A percentile compares a stretch with the other conserved stretches of the same genome.
Evolutionary conservation across 2,888 invertebrate genomes (phyloP).

Genomic region (Caenorhabditis sulstoni): DNA sequence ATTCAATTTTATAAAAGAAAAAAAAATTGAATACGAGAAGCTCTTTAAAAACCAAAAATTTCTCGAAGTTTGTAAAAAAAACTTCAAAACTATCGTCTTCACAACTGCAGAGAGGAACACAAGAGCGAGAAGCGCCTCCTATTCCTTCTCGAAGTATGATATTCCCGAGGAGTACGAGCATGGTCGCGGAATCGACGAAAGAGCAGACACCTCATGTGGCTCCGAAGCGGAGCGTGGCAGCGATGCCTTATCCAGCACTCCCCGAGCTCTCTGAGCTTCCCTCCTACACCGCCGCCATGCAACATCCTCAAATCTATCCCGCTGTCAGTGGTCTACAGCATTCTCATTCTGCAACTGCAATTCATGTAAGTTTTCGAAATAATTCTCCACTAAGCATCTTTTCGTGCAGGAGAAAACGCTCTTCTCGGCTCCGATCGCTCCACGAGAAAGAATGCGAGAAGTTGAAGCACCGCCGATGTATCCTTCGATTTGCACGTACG

Average conservation of each 20-base stretch:
- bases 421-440: conserved; percentile 26
- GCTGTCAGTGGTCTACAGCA: conserved; percentile 23
- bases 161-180: conserved; percentile 44
- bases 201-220: conserved; percentile 5
- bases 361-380: conserved; percentile 30
- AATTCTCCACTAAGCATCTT: neutral
- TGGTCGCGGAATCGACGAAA: conserved; percentile 33
- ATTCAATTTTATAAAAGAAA: too few species aligned
- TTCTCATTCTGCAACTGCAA: conserved; percentile 38
- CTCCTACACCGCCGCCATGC: conserved; percentile 46
- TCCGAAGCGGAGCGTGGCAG: conserved; percentile 33
- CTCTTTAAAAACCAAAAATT: too few species aligned
- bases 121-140: conserved; percentile 45
- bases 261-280: conserved; percentile 58
- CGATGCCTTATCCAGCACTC: conserved; percentile 49
- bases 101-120: conserved; percentile 39
- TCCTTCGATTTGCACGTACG: conserved; percentile 77
- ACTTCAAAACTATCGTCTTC: too few species aligned
- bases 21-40: too few species aligned
- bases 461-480: conserved; percentile 67
- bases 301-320: conserved; percentile 53
- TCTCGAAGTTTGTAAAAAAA: too few species aligned
- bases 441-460: conserved; percentile 15
- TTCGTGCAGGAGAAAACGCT: conserved; percentile 35
- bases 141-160: conserved; percentile 47